phyloP scores from a whole-genome alignment of 2,888 invertebrate species.

The Eucera pruinosa region DNA sequence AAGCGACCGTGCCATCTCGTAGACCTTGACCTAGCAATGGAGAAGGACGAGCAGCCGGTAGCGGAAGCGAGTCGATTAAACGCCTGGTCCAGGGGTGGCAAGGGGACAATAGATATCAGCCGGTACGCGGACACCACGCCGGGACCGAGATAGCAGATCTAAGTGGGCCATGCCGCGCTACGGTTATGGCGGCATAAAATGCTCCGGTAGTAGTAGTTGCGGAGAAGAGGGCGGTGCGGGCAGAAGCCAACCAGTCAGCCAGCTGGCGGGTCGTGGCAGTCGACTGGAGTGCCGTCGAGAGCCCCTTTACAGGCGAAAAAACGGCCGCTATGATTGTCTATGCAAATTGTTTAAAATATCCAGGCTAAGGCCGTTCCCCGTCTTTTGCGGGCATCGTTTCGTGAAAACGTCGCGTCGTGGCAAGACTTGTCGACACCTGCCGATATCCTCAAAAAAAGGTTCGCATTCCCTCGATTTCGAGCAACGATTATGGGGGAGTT shows the following conservation, averaged over 20 bases:
- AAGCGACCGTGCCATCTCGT: conserved; percentile 7
- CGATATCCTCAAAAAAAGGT: no score
- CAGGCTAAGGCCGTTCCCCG: conserved; percentile 63
- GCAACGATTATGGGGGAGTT: not conserved
- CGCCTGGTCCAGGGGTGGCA: conserved; percentile 63
- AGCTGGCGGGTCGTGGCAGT: conserved; percentile 68
- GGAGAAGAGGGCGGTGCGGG: conserved; percentile 65
- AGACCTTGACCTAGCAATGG: conserved; percentile 67
- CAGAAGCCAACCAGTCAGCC: conserved; percentile 62
- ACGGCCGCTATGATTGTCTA: conserved; percentile 84
- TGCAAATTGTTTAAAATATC: conserved; percentile 85
- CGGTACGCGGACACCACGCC: conserved; percentile 71
- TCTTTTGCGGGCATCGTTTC: conserved; percentile 54
- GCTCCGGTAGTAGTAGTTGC: conserved; percentile 73
- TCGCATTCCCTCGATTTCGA: no score
- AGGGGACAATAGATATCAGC: conserved; percentile 81
- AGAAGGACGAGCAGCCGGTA: conserved; percentile 63
- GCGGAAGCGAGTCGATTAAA: conserved; percentile 64
- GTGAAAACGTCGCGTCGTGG: conserved; percentile 25
- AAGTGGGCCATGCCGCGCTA: conserved; percentile 84
- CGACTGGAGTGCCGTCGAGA: conserved; percentile 76
- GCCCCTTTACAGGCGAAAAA: conserved; percentile 83
- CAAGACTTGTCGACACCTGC: conserved; percentile 17
- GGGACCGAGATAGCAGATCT: conserved; percentile 83
- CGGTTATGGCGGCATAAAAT: conserved; percentile 84